These are phyloP conservation scores for Sus cebifrons DNA, from an alignment of 2,797 vertebrate species.

Conservation along the genomic window DNA sequence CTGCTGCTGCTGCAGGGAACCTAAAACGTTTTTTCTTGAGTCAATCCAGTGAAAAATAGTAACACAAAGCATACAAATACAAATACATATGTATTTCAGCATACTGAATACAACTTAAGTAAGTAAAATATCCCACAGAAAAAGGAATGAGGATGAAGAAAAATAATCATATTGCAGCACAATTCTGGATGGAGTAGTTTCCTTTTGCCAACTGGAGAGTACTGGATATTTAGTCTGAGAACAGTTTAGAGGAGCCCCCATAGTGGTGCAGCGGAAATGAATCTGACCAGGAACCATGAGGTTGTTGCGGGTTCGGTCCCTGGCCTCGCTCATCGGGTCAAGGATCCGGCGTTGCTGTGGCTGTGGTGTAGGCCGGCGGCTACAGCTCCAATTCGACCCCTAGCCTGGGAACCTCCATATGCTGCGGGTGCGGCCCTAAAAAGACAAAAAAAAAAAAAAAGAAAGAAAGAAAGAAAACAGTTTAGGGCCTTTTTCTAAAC, in stretches of 20 bases:
- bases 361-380: too few relatives aligned
- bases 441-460: too few relatives aligned
- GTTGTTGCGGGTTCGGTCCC: too few relatives aligned
- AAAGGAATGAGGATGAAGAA: not conserved
- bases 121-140: not conserved
- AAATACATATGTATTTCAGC: not conserved
- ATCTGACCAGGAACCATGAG: too few relatives aligned
- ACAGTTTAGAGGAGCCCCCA: not conserved
- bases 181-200: not conserved
- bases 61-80: not conserved
- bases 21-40: not conserved
- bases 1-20: not conserved
- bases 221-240: not conserved
- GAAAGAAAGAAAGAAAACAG: too few relatives aligned
- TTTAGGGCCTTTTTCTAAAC: not conserved
- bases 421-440: too few relatives aligned
- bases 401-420: too few relatives aligned
- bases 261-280: too few relatives aligned
- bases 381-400: too few relatives aligned
- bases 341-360: too few relatives aligned
- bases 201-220: not conserved
- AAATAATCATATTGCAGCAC: not conserved
- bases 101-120: not conserved
- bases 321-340: too few relatives aligned
- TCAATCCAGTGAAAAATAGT: not conserved